Base-by-base conservation (phyloP, 2,888 invertebrate species). In the Cacoxenus indagator region DNA sequence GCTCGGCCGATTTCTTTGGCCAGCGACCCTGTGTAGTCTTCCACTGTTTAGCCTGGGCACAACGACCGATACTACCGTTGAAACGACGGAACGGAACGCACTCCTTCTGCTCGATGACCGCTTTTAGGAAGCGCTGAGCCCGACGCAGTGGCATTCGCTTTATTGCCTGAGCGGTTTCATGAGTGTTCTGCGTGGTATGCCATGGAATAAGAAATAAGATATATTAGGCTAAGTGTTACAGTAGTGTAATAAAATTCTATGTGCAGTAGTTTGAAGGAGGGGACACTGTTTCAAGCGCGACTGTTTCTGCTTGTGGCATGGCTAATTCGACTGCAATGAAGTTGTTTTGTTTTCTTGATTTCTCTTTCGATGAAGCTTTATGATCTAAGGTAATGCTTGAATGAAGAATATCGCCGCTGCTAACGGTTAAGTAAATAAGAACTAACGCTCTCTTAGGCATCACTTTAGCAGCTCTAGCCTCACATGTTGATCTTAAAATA, bases 1-100 rank as follows among this genome's bases (percentile, higher is more conserved):
- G 98, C 88, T 98, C 97, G 17, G 98, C 98, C n/a, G 98, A 98
- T 89, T 99, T 99, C 90, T 97, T 96, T 69, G 99, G 99, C 99
- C 99, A 99, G 76, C 99, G 93, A 86, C 99, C 99, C 90, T 99
- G 99, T 78, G 97, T 96, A 68, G 95, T 94, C 69, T 95, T 95
- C 90, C 95, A 98, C 87, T 96, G 96, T 89, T 98, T 98, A 67
- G 97, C 97, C 91, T 98, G 98, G 67, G 99, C 97, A 87, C 98
- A 97, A 76, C 99, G 92, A 57, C 99, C 98, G 59, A 99, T 96
- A 79, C 98, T 97, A 83, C 98, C 98, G 84, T 96, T 98, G 90
- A 96, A 99, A 75, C 95, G 90, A 77, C 97, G 93, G 92, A 98
- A 99, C 45, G 99, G 99, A 83, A 99, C 97, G 89, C 98, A 98